A percentile compares a stretch with the other conserved stretches of the same genome.
Conservation (phyloP, 2,888 invertebrate species). For the Apantesis nais region DNA sequence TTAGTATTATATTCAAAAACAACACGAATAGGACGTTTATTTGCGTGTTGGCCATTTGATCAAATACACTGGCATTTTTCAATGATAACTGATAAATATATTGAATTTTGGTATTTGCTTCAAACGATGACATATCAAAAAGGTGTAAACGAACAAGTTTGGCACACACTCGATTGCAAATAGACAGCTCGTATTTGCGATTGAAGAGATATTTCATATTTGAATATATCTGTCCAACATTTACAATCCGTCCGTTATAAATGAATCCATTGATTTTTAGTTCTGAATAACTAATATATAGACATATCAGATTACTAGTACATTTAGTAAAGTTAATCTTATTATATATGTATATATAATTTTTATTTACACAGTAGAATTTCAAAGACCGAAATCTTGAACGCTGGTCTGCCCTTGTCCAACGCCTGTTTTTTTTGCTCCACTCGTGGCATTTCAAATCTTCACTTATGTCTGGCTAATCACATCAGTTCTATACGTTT, state of each 20-base stretch:
- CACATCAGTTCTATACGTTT: too few relatives aligned
- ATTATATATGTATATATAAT: neutral
- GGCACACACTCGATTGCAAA: constrained; percentile 24
- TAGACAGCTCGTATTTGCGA: constrained; percentile 22
- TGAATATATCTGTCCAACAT: constrained; percentile 24
- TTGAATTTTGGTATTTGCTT: constrained; percentile 52
- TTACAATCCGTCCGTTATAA: constrained; percentile 20
- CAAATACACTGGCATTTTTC: constrained; percentile 8
- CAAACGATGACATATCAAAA: constrained; percentile 56
- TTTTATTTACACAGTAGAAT: neutral
- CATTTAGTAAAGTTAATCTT: too few relatives aligned
- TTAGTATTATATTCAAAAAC: too few relatives aligned
- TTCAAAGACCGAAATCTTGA: neutral
- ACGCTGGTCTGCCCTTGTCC: neutral
- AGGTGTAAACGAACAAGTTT: constrained; percentile 54
- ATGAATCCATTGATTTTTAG: constrained; percentile 12
- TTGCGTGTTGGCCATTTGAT: neutral
- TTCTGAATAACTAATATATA: too few relatives aligned
- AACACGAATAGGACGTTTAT: neutral
- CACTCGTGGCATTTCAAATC: too few relatives aligned
- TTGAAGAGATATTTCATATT: constrained; percentile 35
- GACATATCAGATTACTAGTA: too few relatives aligned
- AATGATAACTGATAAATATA: constrained; percentile 42
- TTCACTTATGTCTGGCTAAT: too few relatives aligned
- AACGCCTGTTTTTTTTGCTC: too few relatives aligned